phyloP scores from a whole-genome alignment of 53 echinoderm and acorn worm species.

The Stichopus horrens region DNA sequence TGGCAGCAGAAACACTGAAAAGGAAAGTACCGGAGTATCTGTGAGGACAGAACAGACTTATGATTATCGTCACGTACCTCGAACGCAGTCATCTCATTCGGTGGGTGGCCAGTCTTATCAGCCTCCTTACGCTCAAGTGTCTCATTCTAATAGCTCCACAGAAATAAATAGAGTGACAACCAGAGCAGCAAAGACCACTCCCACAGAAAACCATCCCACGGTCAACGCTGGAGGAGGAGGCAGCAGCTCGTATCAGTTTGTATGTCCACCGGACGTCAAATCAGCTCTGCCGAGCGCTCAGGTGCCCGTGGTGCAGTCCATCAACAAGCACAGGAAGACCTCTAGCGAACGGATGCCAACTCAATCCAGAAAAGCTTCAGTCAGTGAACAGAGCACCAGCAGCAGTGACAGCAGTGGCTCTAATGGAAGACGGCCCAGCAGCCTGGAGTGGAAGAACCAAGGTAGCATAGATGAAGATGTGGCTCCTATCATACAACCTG shows the following conservation, averaged over 20 bases:
- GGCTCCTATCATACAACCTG: conserved; percentile 77
- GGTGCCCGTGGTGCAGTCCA: neutral
- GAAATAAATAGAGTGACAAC: neutral
- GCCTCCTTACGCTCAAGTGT: neutral
- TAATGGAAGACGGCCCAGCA: conserved; percentile 65
- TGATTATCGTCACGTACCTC: conserved; percentile 8
- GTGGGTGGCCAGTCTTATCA: neutral
- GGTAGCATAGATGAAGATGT: conserved; percentile 58
- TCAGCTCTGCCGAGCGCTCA: conserved; percentile 44
- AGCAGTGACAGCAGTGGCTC: conserved; percentile 67
- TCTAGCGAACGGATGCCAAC: neutral
- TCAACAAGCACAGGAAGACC: conserved; percentile 4
- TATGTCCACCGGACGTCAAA: conserved; percentile 39
- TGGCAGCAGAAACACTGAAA: neutral
- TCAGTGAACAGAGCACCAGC: conserved; percentile 65
- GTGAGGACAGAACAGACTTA: neutral
- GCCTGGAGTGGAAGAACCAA: conserved; percentile 77
- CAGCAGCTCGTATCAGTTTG: conserved; percentile 14
- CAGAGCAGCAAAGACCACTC: neutral
- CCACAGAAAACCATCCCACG: neutral
- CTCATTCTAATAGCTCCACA: neutral
- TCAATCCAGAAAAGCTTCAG: conserved; percentile 47
- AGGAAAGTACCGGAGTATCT: neutral
- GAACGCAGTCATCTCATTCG: neutral
- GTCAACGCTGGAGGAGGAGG: neutral